These are phyloP conservation scores for Mastacembelus armatus DNA, from an alignment of 2,797 vertebrate species.

Conservation along the genomic window DNA sequence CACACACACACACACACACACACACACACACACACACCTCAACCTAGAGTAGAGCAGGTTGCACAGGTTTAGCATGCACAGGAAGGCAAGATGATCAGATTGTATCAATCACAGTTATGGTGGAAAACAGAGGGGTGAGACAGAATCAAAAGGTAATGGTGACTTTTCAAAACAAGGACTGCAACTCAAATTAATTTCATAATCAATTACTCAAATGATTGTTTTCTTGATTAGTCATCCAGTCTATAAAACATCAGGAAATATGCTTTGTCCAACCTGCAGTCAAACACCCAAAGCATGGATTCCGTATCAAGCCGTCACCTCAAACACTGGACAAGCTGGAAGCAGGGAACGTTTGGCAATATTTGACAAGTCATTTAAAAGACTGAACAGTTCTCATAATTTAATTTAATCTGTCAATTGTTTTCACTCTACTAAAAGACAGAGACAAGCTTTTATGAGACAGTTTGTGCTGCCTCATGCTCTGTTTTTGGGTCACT, in stretches of 20 bases:
- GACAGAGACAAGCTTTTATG: too few species aligned
- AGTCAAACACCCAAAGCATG: not conserved
- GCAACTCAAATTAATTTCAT: not conserved
- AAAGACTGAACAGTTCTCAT: not conserved
- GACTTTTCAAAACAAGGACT: constrained; percentile 1
- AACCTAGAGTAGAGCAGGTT: constrained; percentile 31
- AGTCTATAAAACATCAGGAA: too few species aligned
- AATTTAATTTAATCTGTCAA: not conserved
- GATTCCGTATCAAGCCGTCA: constrained; percentile 1
- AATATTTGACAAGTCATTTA: not conserved
- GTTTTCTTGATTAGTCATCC: not conserved
- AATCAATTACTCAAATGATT: not conserved
- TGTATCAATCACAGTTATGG: constrained; percentile 4
- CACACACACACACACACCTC: constrained; percentile 9
- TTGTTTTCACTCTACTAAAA: too few species aligned
- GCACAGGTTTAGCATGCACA: constrained; percentile 33
- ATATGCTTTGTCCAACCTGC: not conserved
- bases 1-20: constrained; percentile 3
- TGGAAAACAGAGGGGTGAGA: constrained; percentile 12
- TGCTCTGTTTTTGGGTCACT: too few species aligned
- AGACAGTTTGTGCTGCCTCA: too few species aligned
- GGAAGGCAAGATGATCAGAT: constrained; percentile 3
- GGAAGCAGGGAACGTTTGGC: not conserved
- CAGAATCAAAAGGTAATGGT: not conserved
- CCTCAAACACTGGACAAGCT: not conserved